Conservation (phyloP, 1,140 invertebrate species). For the Zaprionus davidi region DNA sequence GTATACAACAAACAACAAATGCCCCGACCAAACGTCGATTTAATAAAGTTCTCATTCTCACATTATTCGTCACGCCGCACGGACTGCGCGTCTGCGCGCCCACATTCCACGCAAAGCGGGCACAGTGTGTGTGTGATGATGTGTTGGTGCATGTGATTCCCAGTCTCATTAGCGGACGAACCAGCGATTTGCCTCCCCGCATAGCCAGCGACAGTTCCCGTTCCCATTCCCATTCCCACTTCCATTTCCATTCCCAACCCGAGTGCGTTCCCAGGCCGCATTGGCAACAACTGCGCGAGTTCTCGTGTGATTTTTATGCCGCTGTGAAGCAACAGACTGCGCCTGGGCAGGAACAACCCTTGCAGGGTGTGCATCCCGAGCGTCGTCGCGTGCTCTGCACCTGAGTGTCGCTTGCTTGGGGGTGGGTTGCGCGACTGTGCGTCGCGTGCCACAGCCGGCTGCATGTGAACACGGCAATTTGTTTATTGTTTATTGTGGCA, state of each 20-base stretch:
- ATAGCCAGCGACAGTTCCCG: conserved; percentile 39
- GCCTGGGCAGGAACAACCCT: conserved; percentile 28
- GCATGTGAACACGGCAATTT: conserved; percentile 67
- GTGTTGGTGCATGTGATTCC: conserved; percentile 29
- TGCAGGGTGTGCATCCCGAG: conserved; percentile 16
- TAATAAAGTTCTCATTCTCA: conserved; percentile 64
- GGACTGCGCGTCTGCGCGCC: conserved; percentile 45
- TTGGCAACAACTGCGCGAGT: conserved; percentile 60
- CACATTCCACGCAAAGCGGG: conserved; percentile 36
- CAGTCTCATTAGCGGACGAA: conserved; percentile 63
- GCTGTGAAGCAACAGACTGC: conserved; percentile 49
- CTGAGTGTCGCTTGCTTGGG: conserved; percentile 48
- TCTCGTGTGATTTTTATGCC: conserved; percentile 71
- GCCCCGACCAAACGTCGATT: conserved; percentile 32
- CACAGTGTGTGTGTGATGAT: conserved; percentile 6
- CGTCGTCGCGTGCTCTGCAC: conserved; percentile 42
- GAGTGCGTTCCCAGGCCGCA: conserved; percentile 44
- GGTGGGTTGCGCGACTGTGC: conserved; percentile 43
- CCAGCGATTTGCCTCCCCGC: conserved; percentile 40
- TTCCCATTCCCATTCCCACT: neutral
- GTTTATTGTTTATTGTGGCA: conserved; percentile 56
- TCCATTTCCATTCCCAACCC: conserved; percentile 25
- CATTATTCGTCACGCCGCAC: conserved; percentile 56
- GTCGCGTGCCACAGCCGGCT: conserved; percentile 55
- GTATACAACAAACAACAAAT: conserved; percentile 28